Base-by-base conservation (phyloP, 2,888 invertebrate genomes). In the Volucella zonaria region DNA sequence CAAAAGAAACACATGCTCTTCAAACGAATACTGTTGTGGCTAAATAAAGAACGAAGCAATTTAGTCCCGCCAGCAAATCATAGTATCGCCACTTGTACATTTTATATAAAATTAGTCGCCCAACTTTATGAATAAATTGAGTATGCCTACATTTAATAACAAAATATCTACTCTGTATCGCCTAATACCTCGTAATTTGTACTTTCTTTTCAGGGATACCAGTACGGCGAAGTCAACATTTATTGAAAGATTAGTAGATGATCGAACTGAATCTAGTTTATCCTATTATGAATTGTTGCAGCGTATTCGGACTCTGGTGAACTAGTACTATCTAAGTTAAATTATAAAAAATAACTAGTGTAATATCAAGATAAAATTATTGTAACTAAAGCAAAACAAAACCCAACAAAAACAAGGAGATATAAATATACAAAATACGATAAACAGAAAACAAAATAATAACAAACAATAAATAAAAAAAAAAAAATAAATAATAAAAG, bases 221-320 rank as follows among this genome's bases (percentile, higher is more conserved):
- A 97, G 98, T 88, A 96, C 96, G 74, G 94, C 95, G 77, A 94
- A 97, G 87, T 93, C 94, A 75, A 91, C 95, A 88, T 98, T 99
- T 93, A 95, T 96, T 85, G 97, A 98, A 90, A 95, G 95, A 89
- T 94, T 99, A 89, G 94, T 98, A 61, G 99, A 99, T 92, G 99
- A 99, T 92, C 94, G 98, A 89, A 95, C 96, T 86, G 99, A 99
- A 91, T 96, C 96, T 76, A 95, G 97, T 70, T 95, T 98, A 93
- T 98, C 98, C 88, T 99, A 99, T 93, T 97, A 97, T 92, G 99
- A 99, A 94, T 99, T 99, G 93, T 94, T 99, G 92, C 98, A 99
- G 92, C 98, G 98, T 93, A 93, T 98, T 89, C 96, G 97, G 92
- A 94, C 94, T 89, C 96, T 97, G 93, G 95, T 97, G 92, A 97